A percentile compares a stretch with the other conserved stretches of the same genome.
Evolutionary conservation across 2,888 invertebrate species (phyloP).

Genomic region (Synanthedon vespiformis): DNA sequence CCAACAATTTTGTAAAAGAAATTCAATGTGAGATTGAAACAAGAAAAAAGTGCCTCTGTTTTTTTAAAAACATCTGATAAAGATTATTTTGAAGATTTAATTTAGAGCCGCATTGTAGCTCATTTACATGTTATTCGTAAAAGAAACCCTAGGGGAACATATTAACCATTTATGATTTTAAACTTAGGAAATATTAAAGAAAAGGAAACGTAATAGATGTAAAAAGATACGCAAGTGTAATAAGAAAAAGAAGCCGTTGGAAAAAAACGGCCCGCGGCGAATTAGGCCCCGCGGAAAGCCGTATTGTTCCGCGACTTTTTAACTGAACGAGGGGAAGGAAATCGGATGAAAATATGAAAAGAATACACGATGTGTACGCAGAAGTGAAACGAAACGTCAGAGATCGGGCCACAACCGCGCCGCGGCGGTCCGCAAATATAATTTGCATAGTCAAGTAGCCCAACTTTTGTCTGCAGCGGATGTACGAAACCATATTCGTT

Average conservation of each 20-base stretch:
- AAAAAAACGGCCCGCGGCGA: constrained; percentile 66
- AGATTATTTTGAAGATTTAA: constrained; percentile 28
- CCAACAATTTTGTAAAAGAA: too few relatives aligned
- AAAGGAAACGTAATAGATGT: constrained; percentile 64
- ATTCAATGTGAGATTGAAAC: too few relatives aligned
- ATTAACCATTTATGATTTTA: constrained; percentile 68
- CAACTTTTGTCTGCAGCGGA: constrained; percentile 67
- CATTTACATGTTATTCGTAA: constrained; percentile 69
- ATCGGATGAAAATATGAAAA: constrained; percentile 71
- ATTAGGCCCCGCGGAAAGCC: constrained; percentile 58
- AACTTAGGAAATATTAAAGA: constrained; percentile 64
- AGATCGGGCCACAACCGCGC: constrained; percentile 59
- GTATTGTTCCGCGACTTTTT: constrained; percentile 66
- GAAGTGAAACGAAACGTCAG: constrained; percentile 66
- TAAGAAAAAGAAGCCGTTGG: constrained; percentile 58
- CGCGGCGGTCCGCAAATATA: constrained; percentile 68
- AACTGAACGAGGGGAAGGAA: constrained; percentile 66
- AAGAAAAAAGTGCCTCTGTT: too few relatives aligned
- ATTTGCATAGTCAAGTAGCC: constrained; percentile 72
- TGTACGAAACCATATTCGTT: constrained; percentile 67
- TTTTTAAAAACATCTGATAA: too few relatives aligned
- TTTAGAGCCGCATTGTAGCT: constrained; percentile 50
- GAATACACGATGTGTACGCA: constrained; percentile 64
- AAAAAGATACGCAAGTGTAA: constrained; percentile 51
- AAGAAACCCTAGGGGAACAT: constrained; percentile 64